phyloP scores from a whole-genome alignment of 2,888 invertebrate species.

The Athalia rosae region DNA sequence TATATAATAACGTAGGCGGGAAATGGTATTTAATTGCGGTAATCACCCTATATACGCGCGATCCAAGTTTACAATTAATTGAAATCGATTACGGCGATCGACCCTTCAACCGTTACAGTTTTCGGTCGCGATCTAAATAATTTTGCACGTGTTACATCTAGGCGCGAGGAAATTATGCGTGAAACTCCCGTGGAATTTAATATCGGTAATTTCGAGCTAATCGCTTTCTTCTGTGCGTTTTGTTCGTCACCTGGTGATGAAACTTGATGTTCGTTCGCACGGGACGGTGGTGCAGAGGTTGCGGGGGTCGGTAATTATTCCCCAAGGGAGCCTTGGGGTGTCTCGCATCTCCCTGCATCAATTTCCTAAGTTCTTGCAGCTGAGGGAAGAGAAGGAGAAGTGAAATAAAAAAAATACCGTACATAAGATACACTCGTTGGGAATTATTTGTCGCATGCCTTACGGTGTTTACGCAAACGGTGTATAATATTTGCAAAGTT shows the following conservation, averaged over 20 bases:
- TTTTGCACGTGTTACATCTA: too few relatives aligned
- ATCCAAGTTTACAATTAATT: too few relatives aligned
- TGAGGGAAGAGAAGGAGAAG: slow-evolving; percentile 71
- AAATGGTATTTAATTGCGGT: too few relatives aligned
- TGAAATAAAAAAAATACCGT: too few relatives aligned
- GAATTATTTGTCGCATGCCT: background rate
- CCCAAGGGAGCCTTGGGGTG: slow-evolving; percentile 93
- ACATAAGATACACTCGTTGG: background rate
- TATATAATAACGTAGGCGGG: too few relatives aligned
- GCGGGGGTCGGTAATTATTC: slow-evolving; percentile 96
- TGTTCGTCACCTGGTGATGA: slow-evolving; percentile 80
- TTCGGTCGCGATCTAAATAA: too few relatives aligned
- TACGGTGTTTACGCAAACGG: too few relatives aligned
- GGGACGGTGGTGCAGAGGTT: slow-evolving; percentile 94
- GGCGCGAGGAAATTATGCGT: too few relatives aligned
- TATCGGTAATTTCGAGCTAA: slow-evolving; percentile 48
- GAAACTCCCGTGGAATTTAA: too few relatives aligned
- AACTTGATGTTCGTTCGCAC: slow-evolving; percentile 98
- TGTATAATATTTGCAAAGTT: background rate
- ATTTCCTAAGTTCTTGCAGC: slow-evolving; percentile 87
- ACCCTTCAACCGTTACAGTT: too few relatives aligned
- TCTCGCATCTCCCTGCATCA: slow-evolving; percentile 92
- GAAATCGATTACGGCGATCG: too few relatives aligned
- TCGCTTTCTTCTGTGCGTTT: slow-evolving; percentile 47
- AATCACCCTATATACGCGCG: too few relatives aligned